Conservation (phyloP, 2,888 invertebrate species). For the Epicampocera succincta region DNA sequence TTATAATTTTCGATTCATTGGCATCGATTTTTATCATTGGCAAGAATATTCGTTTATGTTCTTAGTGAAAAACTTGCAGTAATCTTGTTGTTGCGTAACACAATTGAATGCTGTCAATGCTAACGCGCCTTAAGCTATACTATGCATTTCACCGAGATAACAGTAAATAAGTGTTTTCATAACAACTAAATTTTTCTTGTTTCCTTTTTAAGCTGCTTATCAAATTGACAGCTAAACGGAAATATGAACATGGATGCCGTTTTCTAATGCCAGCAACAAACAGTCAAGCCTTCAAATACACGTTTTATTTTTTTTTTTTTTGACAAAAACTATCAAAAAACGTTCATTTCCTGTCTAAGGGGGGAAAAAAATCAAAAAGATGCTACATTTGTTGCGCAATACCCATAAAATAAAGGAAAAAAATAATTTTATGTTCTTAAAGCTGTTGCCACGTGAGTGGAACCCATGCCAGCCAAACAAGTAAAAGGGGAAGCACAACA, state of each 20-base stretch:
- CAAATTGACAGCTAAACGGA: slow-evolving; percentile 59
- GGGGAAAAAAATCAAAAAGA: not conserved
- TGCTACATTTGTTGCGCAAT: not conserved
- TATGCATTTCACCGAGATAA: slow-evolving; percentile 2
- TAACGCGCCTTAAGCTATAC: slow-evolving; percentile 23
- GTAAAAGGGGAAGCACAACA: too few species aligned
- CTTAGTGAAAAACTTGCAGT: not conserved
- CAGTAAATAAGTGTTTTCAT: not conserved
- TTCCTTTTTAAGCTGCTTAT: slow-evolving; percentile 51
- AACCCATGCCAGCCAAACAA: not conserved
- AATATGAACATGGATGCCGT: slow-evolving; percentile 24
- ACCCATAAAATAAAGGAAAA: not conserved
- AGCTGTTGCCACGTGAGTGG: slow-evolving; percentile 26
- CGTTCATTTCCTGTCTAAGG: slow-evolving; percentile 31
- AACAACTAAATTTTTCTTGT: slow-evolving; percentile 31
- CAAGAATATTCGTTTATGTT: too few species aligned
- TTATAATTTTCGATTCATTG: too few species aligned
- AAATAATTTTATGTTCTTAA: slow-evolving; percentile 4
- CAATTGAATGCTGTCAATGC: not conserved
- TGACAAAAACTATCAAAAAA: not conserved
- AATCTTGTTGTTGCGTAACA: not conserved
- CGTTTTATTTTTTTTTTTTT: not conserved
- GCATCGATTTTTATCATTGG: too few species aligned
- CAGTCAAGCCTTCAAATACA: not conserved
- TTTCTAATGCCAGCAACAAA: not conserved